These are phyloP conservation scores for Chymomyza costata DNA, from an alignment of 1,140 invertebrate species.

Conservation along the genomic window DNA sequence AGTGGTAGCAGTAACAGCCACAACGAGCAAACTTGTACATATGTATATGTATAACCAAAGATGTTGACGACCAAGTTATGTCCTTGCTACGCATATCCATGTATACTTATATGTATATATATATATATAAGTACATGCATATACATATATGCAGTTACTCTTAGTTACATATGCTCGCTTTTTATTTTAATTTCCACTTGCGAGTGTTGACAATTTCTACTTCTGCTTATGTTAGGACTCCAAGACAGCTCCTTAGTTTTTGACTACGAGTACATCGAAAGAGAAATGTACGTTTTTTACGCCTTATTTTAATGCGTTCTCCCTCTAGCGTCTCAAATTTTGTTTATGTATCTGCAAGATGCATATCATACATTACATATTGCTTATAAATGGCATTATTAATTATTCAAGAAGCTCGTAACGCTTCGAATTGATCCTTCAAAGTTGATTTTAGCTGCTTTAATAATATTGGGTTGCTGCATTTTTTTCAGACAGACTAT, in stretches of 20 bases:
- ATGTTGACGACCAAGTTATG: slow-evolving; percentile 60
- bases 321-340: no score
- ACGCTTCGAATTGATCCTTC: no score
- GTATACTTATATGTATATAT: slow-evolving; percentile 11
- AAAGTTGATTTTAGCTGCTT: no score
- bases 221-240: slow-evolving; percentile 24
- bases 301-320: no score
- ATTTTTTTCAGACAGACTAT: slow-evolving; percentile 60
- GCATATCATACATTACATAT: no score
- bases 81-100: slow-evolving; percentile 47
- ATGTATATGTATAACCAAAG: no score
- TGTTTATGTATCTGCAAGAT: slow-evolving; percentile 12
- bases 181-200: slow-evolving; percentile 48
- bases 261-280: slow-evolving; percentile 5
- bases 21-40: slow-evolving; percentile 37
- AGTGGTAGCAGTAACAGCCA: slow-evolving; percentile 34
- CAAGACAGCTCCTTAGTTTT: slow-evolving; percentile 17
- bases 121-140: not conserved
- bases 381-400: no score
- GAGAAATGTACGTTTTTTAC: slow-evolving; percentile 17
- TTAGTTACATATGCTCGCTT: slow-evolving; percentile 6
- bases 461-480: slow-evolving; percentile 41
- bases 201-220: slow-evolving; percentile 36
- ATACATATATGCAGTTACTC: not conserved
- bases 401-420: no score